Evolutionary conservation across 2,797 vertebrate species (phyloP), one percentile per base, ranked within the genome.

Genomic region (Pseudopleuronectes americanus): DNA sequence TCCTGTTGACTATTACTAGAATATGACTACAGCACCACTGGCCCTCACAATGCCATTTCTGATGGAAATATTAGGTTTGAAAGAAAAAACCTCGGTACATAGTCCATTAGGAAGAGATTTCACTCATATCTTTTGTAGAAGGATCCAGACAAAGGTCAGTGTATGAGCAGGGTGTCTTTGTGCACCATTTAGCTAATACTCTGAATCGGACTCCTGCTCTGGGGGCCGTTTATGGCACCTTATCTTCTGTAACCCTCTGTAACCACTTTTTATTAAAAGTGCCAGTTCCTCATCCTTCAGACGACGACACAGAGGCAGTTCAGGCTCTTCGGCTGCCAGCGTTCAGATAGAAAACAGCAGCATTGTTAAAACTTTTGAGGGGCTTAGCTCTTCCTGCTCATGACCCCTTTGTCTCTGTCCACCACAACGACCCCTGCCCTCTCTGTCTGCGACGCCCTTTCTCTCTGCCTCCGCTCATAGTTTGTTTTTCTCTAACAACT

Each of bases 231-330:
- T 64, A 71, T 74, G 33, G 28, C 57, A 60, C 65, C 65, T 72
- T 62, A 82, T 86, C 74, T 77, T 55, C 47, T 24, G n/a, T 54
- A 26, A 70, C 60, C 54, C 22, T 53, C 53, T 17, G 14, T 49
- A 28, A 64, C 21, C 31, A 16, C 2, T 38, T 52, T 57, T 38
- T 64, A 5, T 36, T 16, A 22, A 41, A 8, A 17, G 33, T 45
- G 57, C 64, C 47, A 33, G 21, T 26, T 71, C 57, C 4, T 55
- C 8, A 8, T 23, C 53, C 28, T 31, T 58, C 4, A 57, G 62
- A 19, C n/a, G 22, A 71, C 60, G 28, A 72, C 69, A 63, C n/a
- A 0, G 47, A 12, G 2, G 36, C 17, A 8, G 16, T 13, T 21
- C 59, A 53, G 38, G 38, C 38, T 41, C 6, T 31, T 33, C 10